Evolutionary conservation across 2,113 vertebrate genomes (phyloP), one percentile per base, ranked within the genome.

Genomic region (Pteronura brasiliensis): DNA sequence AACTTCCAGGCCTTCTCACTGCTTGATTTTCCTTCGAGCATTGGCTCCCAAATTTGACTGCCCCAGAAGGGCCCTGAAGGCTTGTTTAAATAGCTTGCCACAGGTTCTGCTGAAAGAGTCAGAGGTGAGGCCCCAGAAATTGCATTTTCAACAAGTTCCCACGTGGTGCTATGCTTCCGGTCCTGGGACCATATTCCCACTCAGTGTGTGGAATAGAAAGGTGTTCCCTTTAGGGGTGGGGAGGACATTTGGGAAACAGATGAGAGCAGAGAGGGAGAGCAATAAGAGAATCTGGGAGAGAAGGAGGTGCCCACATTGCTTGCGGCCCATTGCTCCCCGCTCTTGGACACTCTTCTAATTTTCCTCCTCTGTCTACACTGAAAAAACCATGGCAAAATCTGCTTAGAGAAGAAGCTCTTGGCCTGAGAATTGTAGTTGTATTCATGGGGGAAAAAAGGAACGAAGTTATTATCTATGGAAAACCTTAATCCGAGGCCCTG

Each of bases 241-340:
- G n/a, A 27, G n/a, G 29, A 44, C 57, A 13, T 61, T 82, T 47
- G 49, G 88, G 72, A 57, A 86, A 17, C 42, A 67, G 59, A 44
- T 42, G 34, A 39, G 34, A 63, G 21, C 31, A 29, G n/a, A 67
- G 13, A 61, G 7, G 36, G 39, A 44, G 55, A 90, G 34, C 12
- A 25, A 7, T 4, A 49, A 31, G 59, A 69, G 74, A 21, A 10
- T 6, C 23, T 14, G 27, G 31, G 20, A 44, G 44, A 20, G 39
- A 82, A 90, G 14, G 8, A 13, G 44, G 34, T 82, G 3, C 69
- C 17, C 18, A 21, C 10, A 44, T 65, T 23, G 31, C n/a, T 31
- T 14, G 49, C 14, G 11, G 4, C 15, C 39, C 4, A 0, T 9
- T 25, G 42, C 36, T 18, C 18, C 29, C 3, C 9, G 18, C 20